phyloP scores from a whole-genome alignment of 2,797 vertebrate genomes.

The Hozukius guyotensis region DNA sequence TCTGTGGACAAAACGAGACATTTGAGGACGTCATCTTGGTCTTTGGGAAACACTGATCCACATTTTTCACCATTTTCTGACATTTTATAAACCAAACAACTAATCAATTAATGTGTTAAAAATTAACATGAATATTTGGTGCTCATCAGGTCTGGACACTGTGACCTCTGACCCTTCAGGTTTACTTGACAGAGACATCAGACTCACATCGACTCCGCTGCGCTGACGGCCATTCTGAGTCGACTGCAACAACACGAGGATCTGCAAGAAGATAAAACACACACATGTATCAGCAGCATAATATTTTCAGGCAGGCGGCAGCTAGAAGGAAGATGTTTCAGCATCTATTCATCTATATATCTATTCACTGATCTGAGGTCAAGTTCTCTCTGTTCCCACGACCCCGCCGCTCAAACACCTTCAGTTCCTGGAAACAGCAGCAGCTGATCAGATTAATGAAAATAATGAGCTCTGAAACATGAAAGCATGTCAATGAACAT shows the following conservation, averaged over 20 bases:
- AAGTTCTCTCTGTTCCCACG: neutral
- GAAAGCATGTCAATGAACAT: neutral
- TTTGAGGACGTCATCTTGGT: no score
- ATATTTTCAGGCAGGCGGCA: no score
- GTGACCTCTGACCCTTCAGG: neutral
- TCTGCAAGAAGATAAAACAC: constrained; percentile 73
- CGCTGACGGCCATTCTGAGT: constrained; percentile 72
- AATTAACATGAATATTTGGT: neutral
- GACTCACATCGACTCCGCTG: constrained; percentile 81
- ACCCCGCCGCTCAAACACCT: neutral
- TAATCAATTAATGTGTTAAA: no score
- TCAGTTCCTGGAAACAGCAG: neutral
- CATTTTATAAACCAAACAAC: no score
- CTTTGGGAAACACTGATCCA: no score
- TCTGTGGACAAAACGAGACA: no score
- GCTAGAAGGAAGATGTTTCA: neutral
- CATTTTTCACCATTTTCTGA: no score
- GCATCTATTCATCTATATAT: no score
- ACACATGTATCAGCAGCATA: neutral
- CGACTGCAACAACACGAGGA: constrained; percentile 88
- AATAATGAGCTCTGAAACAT: neutral
- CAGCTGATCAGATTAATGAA: constrained; percentile 3
- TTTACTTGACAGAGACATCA: neutral
- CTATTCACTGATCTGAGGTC: neutral
- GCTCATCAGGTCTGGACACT: no score